Percentiles rank a stretch among this genome's conserved stretches.
phyloP scores from a whole-genome alignment of 2,113 vertebrate genomes.

The Mormoops blainvillei region DNA sequence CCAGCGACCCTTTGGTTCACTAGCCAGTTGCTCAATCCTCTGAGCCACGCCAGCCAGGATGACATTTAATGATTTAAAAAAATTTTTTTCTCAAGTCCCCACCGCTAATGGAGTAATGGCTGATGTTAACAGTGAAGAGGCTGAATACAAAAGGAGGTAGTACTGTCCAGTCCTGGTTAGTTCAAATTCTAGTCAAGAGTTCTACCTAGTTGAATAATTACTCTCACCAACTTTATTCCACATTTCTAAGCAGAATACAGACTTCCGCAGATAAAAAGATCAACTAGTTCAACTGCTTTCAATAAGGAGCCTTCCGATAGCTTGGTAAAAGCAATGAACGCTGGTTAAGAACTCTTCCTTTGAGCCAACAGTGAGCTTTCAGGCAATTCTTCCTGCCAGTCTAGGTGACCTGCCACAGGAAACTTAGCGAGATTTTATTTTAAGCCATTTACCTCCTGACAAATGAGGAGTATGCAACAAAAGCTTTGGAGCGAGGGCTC shows the following conservation, averaged over 20 bases:
- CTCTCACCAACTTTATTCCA: background rate
- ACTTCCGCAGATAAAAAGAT: background rate
- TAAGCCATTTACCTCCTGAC: background rate
- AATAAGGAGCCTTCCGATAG: background rate
- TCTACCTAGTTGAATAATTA: background rate
- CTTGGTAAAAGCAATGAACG: background rate
- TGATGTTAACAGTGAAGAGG: background rate
- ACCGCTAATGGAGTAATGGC: background rate
- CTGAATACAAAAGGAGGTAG: background rate
- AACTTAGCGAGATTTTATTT: background rate
- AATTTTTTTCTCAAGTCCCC: background rate
- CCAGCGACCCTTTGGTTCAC: too few relatives aligned
- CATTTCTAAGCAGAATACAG: background rate
- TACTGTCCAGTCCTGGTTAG: background rate
- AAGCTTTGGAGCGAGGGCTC: background rate
- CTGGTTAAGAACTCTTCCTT: background rate
- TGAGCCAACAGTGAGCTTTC: background rate
- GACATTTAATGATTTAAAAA: too few relatives aligned
- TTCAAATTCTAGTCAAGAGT: background rate
- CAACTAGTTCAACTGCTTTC: background rate
- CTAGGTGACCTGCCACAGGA: background rate
- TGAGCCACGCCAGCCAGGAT: too few relatives aligned
- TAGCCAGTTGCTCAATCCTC: too few relatives aligned
- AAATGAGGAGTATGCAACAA: background rate
- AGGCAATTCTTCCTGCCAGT: background rate